phyloP scores from a whole-genome alignment of 2,888 invertebrate genomes.

The Camponotus fellah region DNA sequence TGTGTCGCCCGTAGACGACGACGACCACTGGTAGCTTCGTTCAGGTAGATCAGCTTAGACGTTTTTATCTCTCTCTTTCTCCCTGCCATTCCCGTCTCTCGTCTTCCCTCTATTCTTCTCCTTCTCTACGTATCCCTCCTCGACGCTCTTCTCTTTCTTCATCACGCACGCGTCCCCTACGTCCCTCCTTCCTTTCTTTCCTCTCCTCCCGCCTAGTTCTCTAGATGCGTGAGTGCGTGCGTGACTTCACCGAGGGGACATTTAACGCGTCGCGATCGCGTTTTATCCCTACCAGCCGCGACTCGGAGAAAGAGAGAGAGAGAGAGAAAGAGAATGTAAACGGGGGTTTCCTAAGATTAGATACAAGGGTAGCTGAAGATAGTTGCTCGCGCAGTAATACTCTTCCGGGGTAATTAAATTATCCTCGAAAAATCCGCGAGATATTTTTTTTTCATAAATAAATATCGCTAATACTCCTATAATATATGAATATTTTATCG shows the following conservation, averaged over 20 bases:
- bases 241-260: slow-evolving; percentile 66
- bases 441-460: slow-evolving; percentile 36
- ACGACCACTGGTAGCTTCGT: slow-evolving; percentile 70
- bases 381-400: slow-evolving; percentile 47
- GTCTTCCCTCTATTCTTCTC: background rate
- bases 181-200: slow-evolving; percentile 37
- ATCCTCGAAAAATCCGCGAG: slow-evolving; percentile 53
- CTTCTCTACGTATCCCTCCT: slow-evolving; percentile 37
- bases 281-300: slow-evolving; percentile 59
- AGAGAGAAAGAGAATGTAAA: background rate
- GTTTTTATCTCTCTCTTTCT: slow-evolving; percentile 31
- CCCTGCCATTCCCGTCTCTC: background rate
- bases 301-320: background rate
- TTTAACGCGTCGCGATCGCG: slow-evolving; percentile 71
- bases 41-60: slow-evolving; percentile 48
- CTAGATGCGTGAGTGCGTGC: slow-evolving; percentile 72
- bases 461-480: slow-evolving; percentile 15
- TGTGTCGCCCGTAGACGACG: slow-evolving; percentile 64
- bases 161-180: slow-evolving; percentile 9
- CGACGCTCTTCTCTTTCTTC: slow-evolving; percentile 20
- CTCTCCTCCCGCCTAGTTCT: slow-evolving; percentile 61
- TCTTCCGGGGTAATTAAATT: slow-evolving; percentile 63
- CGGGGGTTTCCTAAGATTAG: slow-evolving; percentile 45
- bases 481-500: slow-evolving; percentile 4
- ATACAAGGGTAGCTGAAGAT: slow-evolving; percentile 47